Conservation (phyloP, 2,888 invertebrate species). For the Eupithecia pulchellata region DNA sequence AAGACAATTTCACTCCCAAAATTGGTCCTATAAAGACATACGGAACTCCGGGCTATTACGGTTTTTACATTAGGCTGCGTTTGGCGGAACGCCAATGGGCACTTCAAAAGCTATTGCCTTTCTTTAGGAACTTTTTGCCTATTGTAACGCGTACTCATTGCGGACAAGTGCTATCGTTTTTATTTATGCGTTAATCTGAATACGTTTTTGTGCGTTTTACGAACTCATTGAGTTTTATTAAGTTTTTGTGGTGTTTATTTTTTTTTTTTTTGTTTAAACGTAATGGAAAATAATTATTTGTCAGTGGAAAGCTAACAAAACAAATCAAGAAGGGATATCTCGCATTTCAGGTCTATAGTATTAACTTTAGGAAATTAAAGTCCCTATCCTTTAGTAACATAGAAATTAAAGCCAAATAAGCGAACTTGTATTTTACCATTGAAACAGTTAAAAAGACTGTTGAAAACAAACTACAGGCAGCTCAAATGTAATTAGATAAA, state of each 20-base stretch:
- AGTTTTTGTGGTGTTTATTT: not conserved
- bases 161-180: conserved; percentile 26
- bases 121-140: conserved; percentile 31
- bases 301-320: no score
- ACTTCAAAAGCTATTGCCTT: conserved; percentile 21
- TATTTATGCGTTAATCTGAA: conserved; percentile 24
- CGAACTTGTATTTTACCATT: no score
- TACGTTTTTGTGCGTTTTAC: not conserved
- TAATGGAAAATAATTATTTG: not conserved
- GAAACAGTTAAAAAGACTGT: no score
- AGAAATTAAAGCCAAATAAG: no score
- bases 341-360: no score
- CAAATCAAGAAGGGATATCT: no score
- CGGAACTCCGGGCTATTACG: conserved; percentile 42
- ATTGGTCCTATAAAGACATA: conserved; percentile 47
- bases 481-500: no score
- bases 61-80: conserved; percentile 45
- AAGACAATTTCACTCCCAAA: conserved; percentile 40
- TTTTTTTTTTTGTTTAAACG: not conserved
- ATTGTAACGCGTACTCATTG: conserved; percentile 32
- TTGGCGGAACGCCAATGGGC: conserved; percentile 44
- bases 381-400: no score
- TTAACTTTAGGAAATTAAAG: no score
- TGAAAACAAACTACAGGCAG: no score
- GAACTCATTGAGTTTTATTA: not conserved